These are phyloP conservation scores for Brevipalpus yothersi DNA, from an alignment of 1,140 invertebrate species.

Conservation along the genomic window DNA sequence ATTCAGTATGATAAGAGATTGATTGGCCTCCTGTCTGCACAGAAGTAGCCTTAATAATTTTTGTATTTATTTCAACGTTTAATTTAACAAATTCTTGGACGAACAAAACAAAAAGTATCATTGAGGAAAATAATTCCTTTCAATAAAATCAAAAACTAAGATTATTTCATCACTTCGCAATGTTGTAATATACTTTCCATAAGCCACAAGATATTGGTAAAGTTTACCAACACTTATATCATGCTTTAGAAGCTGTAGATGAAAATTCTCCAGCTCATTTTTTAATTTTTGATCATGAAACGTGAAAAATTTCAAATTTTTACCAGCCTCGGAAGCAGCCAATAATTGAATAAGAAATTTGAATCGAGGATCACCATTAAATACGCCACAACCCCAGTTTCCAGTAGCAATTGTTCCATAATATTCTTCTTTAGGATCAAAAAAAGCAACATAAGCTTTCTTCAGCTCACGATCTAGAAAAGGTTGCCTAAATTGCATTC, in stretches of 20 bases:
- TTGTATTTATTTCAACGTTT: no score
- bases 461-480: not conserved
- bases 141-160: no score
- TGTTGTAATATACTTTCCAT: not conserved
- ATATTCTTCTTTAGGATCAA: not conserved
- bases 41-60: no score
- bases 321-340: slow-evolving; percentile 40
- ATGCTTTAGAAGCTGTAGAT: slow-evolving; percentile 32
- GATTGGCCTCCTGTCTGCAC: no score
- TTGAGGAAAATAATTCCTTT: no score
- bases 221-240: slow-evolving; percentile 32
- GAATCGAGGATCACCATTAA: slow-evolving; percentile 56
- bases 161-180: no score
- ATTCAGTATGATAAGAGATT: no score
- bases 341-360: slow-evolving; percentile 74
- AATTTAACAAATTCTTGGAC: no score
- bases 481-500: not conserved
- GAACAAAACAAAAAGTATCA: no score
- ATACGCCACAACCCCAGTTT: slow-evolving; percentile 97
- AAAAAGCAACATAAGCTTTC: not conserved
- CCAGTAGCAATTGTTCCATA: slow-evolving; percentile 55
- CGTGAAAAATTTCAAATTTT: slow-evolving; percentile 41
- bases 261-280: slow-evolving; percentile 41
- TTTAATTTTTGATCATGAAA: slow-evolving; percentile 24
- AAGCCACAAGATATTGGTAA: not conserved